Conservation (phyloP, 2,797 vertebrate species). For the Myotis pilosus region DNA sequence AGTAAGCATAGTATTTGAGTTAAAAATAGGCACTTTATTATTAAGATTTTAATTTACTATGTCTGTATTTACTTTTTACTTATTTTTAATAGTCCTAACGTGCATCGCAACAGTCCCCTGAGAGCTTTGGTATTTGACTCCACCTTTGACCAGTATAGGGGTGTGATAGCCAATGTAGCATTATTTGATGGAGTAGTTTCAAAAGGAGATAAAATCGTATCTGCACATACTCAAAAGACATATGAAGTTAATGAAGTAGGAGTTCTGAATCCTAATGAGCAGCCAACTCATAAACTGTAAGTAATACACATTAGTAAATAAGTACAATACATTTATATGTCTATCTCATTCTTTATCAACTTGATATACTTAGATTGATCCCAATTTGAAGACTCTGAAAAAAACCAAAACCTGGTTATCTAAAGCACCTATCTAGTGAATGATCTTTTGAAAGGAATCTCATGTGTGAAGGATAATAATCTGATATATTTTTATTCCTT, state of each 20-base stretch:
- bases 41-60: conserved; percentile 50
- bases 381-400: background rate
- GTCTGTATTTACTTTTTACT: background rate
- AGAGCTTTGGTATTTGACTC: conserved; percentile 97
- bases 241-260: conserved; percentile 97
- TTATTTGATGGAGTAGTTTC: conserved; percentile 91
- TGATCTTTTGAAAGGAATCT: background rate
- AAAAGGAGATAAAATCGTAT: conserved; percentile 92
- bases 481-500: conserved; percentile 13
- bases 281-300: conserved; percentile 90
- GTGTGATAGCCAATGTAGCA: conserved; percentile 93
- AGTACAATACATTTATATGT: background rate
- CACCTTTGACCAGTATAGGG: conserved; percentile 95
- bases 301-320: conserved; percentile 69
- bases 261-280: conserved; percentile 91
- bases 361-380: background rate
- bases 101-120: conserved; percentile 85
- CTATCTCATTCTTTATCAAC: background rate
- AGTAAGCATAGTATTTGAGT: background rate
- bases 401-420: background rate
- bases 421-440: background rate
- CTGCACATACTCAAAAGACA: conserved; percentile 89
- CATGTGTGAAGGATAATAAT: background rate
- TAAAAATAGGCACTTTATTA: conserved; percentile 44
- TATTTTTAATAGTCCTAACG: conserved; percentile 86